These are phyloP conservation scores for Caenorhabditis inopinata DNA, from an alignment of 1,140 invertebrate genomes.

Conservation along the genomic window DNA sequence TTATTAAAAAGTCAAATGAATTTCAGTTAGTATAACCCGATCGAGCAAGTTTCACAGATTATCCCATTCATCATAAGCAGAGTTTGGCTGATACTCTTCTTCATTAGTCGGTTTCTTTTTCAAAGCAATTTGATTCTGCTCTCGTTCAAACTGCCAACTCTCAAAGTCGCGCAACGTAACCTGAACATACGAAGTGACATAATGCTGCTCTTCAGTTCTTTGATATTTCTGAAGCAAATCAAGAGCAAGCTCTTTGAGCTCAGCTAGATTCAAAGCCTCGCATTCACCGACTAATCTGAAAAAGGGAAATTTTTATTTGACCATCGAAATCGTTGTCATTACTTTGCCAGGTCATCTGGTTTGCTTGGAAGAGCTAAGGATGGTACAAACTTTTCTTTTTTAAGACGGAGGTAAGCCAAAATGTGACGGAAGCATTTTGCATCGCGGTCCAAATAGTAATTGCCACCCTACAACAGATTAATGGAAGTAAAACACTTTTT, in stretches of 20 bases:
- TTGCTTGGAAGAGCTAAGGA: conserved; percentile 62
- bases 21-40: neutral
- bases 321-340: no score
- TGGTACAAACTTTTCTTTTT: conserved; percentile 63
- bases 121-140: conserved; percentile 54
- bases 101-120: conserved; percentile 50
- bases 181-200: conserved; percentile 62
- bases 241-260: conserved; percentile 62
- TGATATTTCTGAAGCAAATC: conserved; percentile 64
- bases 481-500: neutral
- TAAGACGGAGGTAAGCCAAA: conserved; percentile 61
- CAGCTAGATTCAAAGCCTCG: conserved; percentile 61
- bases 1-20: neutral
- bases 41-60: conserved; percentile 36
- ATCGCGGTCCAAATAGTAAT: conserved; percentile 61
- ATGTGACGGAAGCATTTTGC: conserved; percentile 63
- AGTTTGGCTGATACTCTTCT: conserved; percentile 44
- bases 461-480: conserved; percentile 51
- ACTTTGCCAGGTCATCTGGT: conserved; percentile 65
- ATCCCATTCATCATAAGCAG: conserved; percentile 53
- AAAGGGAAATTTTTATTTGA: neutral
- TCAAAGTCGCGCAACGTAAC: conserved; percentile 60
- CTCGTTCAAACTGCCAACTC: conserved; percentile 64
- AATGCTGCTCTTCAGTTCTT: conserved; percentile 64
- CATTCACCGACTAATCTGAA: conserved; percentile 64